Base-by-base conservation (phyloP, 1,140 invertebrate species). In the Drosophila pandora region DNA sequence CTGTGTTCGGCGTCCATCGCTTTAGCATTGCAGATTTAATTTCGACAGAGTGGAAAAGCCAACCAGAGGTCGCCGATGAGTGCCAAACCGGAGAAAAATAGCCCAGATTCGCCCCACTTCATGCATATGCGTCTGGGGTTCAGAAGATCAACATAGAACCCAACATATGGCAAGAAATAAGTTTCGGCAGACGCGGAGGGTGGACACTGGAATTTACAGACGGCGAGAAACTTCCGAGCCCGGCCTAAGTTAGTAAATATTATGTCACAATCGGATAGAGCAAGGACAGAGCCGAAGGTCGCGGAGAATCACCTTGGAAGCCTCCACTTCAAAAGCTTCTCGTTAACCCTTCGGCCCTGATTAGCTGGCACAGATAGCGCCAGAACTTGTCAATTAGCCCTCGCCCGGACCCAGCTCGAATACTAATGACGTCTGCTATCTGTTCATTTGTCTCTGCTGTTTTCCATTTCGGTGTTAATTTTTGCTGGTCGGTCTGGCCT, bases 21-120 rank as follows among this genome's bases (percentile, higher is more conserved):
- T 88, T 85, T 81, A 79, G 82, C 82, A 85, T 85, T 85, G 76
- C 79, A 76, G 83, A 88, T 87, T 87, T 88, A 88, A 87, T 87
- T 85, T 82, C 69, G 56, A 77, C 74, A 87, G 82, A 85, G 74
- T 87, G 74, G 78, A 87, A 81, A 78, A 87, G 78, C 87, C 83
- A 87, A 76, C 65, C 53, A 69, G 71, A 47, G 49, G 34, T 43
- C 49, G 34, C 47, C 43, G 53, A 68, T 68, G 70, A 79, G 71
- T 64, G 52, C 45, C 64, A 62, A 37, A 59, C 43, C 57, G 60
- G 53, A 53, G 43, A 72, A 17, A 22, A 48, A 30, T 32, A 47
- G 49, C 10, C 41, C 7, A 2, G 22, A n/a, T 22, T 3, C 48
- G 22, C 30, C 28, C 39, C 64, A 2, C 22, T 21, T 34, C 48